These are phyloP conservation scores for Ethmia dodecea DNA, from an alignment of 2,888 invertebrate species.

Conservation along the genomic window DNA sequence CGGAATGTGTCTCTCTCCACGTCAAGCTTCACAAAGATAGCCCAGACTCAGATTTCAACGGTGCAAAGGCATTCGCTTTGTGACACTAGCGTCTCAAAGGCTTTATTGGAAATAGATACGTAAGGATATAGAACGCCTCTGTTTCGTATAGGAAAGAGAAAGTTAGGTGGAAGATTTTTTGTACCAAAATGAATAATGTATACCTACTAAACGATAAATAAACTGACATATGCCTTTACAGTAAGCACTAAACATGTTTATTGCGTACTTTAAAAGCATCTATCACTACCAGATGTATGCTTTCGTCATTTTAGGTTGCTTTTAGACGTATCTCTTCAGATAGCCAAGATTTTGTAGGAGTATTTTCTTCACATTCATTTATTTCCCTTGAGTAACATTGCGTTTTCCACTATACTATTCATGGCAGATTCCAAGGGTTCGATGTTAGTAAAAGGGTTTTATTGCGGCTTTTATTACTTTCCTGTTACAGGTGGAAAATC, in stretches of 20 bases:
- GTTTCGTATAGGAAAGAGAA: not conserved
- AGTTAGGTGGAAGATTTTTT: no score
- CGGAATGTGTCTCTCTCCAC: slow-evolving; percentile 23
- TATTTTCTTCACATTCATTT: slow-evolving; percentile 16
- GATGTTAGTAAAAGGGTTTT: slow-evolving; percentile 9
- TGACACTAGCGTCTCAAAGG: slow-evolving; percentile 26
- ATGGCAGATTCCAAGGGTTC: slow-evolving; percentile 17
- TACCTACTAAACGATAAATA: no score
- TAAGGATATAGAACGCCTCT: no score
- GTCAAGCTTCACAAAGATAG: slow-evolving; percentile 24
- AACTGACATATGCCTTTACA: no score
- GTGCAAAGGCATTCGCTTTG: slow-evolving; percentile 27
- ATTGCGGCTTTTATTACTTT: slow-evolving; percentile 14
- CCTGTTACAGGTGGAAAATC: not conserved
- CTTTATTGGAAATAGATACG: slow-evolving; percentile 27
- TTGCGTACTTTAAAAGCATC: no score
- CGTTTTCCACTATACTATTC: slow-evolving; percentile 27
- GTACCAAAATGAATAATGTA: no score
- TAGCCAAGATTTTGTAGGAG: no score
- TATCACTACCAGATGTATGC: no score
- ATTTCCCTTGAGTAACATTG: slow-evolving; percentile 31
- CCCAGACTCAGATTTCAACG: slow-evolving; percentile 25
- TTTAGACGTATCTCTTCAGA: no score
- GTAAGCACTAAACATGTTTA: no score
- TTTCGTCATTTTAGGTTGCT: no score